Evolutionary conservation across 2,888 invertebrate genomes (phyloP), one percentile per base, ranked within the genome.

Genomic region (Drosophila cyrtoloma): DNA sequence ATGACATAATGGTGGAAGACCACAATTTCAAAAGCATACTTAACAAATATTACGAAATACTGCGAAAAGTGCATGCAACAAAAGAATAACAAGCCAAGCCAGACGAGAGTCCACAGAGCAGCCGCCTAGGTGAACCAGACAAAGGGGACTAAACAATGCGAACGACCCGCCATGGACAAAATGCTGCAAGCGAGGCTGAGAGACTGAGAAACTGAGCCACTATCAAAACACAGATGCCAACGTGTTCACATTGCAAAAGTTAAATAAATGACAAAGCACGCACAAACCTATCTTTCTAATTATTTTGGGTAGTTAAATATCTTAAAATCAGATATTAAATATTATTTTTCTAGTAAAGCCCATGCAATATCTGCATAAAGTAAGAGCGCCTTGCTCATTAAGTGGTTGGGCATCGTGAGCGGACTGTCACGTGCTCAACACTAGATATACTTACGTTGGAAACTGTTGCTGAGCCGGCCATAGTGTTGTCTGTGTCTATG

Each of bases 1-100:
- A 90, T 86, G 86, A 88, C 86, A 86, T 90, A 90, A 86, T 86
- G 86, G 90, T 86, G 90, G 86, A 86, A 90, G 90, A 86, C 86
- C 90, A 90, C 86, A 86, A 86, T 90, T 86, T 86, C 86, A 86
- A 86, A 86, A 86, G 86, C 90, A 86, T 86, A 86, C 86, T 86
- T 86, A 86, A 83, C 86, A 86, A 86, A 86, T 86, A 86, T 86
- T 86, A 90, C 86, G 89, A 88, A 86, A 90, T 88, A 90, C 86
- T 83, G 84, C 80, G 86, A 86, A 86, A 90, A 86, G 88, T 86
- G 86, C 86, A 90, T 80, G 86, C 90, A 86, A 86, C 90, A 86
- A 86, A 86, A 83, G 89, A 86, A 90, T 72, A 77, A 77, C 79
- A 79, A 81, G 61, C 58, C 63, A 51, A 62, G 53, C 10, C 64